Evolutionary conservation across 2,113 vertebrate species (phyloP).

Genomic region (Myotis lucifugus): DNA sequence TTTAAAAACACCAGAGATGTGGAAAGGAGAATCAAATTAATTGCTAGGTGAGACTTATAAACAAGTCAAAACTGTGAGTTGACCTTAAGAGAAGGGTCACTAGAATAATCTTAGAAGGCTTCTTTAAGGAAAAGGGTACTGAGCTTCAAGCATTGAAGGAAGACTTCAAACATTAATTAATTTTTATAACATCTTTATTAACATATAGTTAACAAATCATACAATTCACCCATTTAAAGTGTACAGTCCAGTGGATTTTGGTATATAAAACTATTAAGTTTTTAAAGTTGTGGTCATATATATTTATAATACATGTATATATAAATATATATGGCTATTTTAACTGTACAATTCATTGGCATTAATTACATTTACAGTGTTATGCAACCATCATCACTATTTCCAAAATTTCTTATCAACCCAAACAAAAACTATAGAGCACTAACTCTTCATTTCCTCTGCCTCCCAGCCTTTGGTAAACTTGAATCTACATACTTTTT

Average conservation of each 20-base stretch:
- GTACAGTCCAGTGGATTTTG: background rate
- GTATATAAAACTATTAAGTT: background rate
- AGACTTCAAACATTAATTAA: background rate
- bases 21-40: conserved; percentile 41
- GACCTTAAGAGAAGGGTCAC: background rate
- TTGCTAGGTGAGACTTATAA: conserved; percentile 21
- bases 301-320: background rate
- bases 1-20: conserved; percentile 43
- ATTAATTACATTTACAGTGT: background rate
- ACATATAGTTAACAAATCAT: background rate
- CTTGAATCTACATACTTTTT: background rate
- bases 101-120: background rate
- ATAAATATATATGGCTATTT: background rate
- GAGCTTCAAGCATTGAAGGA: background rate
- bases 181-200: background rate
- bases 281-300: background rate
- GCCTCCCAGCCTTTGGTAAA: background rate
- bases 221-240: background rate
- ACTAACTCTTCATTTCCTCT: background rate
- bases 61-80: conserved; percentile 7
- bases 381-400: conserved; percentile 2
- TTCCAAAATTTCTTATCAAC: conserved; percentile 32
- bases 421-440: background rate
- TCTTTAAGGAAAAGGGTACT: background rate
- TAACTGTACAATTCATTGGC: background rate